Conservation (phyloP, 2,113 vertebrate genomes). For the Girardinichthys multiradiatus region DNA sequence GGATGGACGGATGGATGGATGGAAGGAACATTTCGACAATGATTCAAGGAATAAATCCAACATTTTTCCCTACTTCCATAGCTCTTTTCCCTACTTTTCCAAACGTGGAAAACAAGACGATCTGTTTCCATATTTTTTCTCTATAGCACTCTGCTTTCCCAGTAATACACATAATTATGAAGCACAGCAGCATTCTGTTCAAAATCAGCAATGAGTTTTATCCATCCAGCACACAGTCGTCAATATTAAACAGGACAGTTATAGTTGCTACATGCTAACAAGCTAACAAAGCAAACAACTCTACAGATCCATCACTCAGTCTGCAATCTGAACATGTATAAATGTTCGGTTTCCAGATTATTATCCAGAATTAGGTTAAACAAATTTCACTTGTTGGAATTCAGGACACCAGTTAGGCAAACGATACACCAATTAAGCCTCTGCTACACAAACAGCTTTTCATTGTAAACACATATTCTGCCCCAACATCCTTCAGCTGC, state of each 20-base stretch:
- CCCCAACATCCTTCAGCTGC: constrained; percentile 32
- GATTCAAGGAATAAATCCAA: too few species aligned
- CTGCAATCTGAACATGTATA: neutral
- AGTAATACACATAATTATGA: too few species aligned
- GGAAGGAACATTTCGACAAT: too few species aligned
- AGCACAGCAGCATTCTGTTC: too few species aligned
- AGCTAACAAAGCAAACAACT: neutral
- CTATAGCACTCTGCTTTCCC: too few species aligned
- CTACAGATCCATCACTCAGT: neutral
- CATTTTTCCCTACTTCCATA: too few species aligned
- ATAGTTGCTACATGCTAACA: neutral
- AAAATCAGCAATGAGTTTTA: too few species aligned
- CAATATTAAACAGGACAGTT: neutral
- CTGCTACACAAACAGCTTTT: constrained; percentile 1
- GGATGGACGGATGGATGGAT: too few species aligned
- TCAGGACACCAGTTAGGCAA: neutral
- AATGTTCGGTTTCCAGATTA: neutral
- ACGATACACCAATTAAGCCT: constrained; percentile 1
- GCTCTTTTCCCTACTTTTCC: too few species aligned
- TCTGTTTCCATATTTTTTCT: too few species aligned
- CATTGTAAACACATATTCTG: constrained; percentile 15
- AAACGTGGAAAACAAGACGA: too few species aligned
- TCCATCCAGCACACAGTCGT: too few species aligned
- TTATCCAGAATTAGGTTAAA: constrained; percentile 1
- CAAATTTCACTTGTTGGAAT: neutral